Evolutionary conservation across 2,888 invertebrate species (phyloP).

Genomic region (Epistrophella euchroma): DNA sequence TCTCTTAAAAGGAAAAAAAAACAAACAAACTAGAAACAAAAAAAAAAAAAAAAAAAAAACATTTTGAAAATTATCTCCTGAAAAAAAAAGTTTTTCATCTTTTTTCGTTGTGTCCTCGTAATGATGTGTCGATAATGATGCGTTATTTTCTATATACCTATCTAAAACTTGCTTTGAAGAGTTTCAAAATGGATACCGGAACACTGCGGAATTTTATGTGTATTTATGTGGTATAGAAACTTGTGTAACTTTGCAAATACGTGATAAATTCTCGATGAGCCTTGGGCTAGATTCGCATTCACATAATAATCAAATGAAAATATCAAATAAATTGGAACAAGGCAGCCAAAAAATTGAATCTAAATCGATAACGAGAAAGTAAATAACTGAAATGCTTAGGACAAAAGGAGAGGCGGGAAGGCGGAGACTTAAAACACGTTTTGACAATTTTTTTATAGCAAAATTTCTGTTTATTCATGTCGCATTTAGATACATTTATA

Average conservation of each 20-base stretch:
- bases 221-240: constrained; percentile 19
- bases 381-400: background rate
- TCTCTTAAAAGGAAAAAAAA: constrained; percentile 12
- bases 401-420: background rate
- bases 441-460: background rate
- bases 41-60: background rate
- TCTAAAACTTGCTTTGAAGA: background rate
- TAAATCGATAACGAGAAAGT: constrained; percentile 37
- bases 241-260: constrained; percentile 29
- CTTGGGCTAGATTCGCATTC: background rate
- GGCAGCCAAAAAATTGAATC: constrained; percentile 42
- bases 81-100: constrained; percentile 37
- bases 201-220: background rate
- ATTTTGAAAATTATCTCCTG: background rate
- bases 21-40: no score
- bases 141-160: constrained; percentile 30
- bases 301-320: constrained; percentile 13
- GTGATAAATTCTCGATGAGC: constrained; percentile 44
- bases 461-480: no score
- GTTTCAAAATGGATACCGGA: constrained; percentile 1
- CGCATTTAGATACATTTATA: no score
- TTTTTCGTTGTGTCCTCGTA: constrained; percentile 31
- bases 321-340: constrained; percentile 28
- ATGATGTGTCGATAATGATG: constrained; percentile 71
- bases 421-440: background rate